Evolutionary conservation across 2,113 vertebrate species (phyloP).

Genomic region (Boulengerochromis microlepis): DNA sequence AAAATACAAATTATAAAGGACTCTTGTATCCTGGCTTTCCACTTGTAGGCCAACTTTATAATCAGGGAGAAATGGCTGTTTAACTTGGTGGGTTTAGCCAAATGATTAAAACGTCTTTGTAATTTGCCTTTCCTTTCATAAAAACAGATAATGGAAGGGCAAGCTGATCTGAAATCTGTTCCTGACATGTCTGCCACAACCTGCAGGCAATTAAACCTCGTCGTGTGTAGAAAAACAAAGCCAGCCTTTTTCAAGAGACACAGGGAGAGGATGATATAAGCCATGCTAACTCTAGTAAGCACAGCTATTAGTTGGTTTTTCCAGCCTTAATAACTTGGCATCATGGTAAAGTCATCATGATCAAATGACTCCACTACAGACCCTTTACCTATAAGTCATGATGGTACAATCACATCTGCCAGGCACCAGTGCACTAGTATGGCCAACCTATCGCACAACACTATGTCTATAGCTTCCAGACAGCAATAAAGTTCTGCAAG

Average conservation of each 20-base stretch:
- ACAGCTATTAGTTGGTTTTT: conserved; percentile 24
- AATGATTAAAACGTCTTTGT: background rate
- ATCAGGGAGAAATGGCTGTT: background rate
- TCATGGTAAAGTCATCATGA: background rate
- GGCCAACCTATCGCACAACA: background rate
- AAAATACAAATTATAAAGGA: background rate
- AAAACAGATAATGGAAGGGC: background rate
- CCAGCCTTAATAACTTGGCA: background rate
- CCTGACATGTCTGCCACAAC: background rate
- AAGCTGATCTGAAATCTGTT: background rate
- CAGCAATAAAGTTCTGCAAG: background rate
- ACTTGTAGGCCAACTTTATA: background rate
- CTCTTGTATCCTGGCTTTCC: background rate
- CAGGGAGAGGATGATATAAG: background rate
- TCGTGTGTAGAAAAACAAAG: background rate
- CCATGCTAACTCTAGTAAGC: background rate
- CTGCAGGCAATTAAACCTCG: conserved; percentile 8
- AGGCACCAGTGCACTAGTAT: background rate
- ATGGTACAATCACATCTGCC: background rate
- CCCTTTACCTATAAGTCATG: background rate
- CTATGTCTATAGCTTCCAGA: background rate
- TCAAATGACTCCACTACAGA: background rate
- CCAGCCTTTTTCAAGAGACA: background rate
- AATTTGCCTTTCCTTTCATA: background rate
- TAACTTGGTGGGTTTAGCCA: background rate